phyloP scores from a whole-genome alignment of 2,797 vertebrate genomes.

The Ataeniobius toweri region DNA sequence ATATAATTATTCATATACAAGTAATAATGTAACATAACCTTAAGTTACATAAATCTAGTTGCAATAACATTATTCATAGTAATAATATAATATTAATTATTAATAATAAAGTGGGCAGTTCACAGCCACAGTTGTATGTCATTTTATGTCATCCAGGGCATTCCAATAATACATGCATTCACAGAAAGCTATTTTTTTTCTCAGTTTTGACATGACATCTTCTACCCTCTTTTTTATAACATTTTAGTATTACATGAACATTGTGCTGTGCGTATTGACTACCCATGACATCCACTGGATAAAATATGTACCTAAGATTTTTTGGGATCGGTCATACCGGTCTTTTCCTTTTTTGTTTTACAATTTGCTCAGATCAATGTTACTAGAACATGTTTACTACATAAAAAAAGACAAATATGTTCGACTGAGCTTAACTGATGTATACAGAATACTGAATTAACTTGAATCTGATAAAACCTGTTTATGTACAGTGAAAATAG shows the following conservation, averaged over 20 bases:
- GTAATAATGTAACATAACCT: no score
- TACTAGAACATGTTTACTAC: background rate
- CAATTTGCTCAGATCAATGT: constrained; percentile 15
- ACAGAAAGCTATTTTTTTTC: background rate
- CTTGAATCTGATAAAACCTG: constrained; percentile 11
- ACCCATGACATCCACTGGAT: constrained; percentile 61
- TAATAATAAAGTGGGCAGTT: no score
- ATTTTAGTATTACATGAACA: constrained; percentile 53
- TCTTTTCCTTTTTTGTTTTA: constrained; percentile 38
- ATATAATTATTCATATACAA: no score
- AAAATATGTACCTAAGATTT: constrained; percentile 51
- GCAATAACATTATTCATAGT: no score
- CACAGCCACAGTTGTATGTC: background rate
- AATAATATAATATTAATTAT: no score
- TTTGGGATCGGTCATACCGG: constrained; percentile 40
- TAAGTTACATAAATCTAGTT: no score
- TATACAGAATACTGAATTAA: constrained; percentile 16
- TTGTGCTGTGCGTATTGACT: constrained; percentile 63
- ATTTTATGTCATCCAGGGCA: background rate
- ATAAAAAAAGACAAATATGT: constrained; percentile 13
- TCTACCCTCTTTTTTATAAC: background rate
- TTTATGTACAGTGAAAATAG: constrained; percentile 5
- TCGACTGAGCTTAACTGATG: constrained; percentile 13
- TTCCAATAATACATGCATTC: background rate
- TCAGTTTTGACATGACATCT: background rate